Evolutionary conservation across 2,888 invertebrate species (phyloP), one percentile per base, ranked within the genome.

Genomic region (Punctoribates punctum): DNA sequence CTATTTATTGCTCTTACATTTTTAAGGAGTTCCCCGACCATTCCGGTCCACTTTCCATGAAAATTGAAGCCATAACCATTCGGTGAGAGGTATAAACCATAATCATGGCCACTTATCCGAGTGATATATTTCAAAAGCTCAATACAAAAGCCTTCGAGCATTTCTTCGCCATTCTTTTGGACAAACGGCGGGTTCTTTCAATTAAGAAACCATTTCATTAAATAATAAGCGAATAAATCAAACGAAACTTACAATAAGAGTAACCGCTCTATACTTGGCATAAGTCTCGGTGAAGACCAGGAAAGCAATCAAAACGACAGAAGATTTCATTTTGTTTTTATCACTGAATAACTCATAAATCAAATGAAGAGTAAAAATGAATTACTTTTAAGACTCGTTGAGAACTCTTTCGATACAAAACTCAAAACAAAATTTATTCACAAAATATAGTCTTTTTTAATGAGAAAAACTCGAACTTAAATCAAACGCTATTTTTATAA

Each of bases 1-100:
- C n/a, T n/a, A 25, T 13, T 20, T 57, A 57, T 57, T 20, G 5
- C 27, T 27, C 17, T 8, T 60, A 67, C 67, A 34, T 38, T 67
- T 67, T 67, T 67, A 2, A 67, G 11, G 2, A 67, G 42, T 42
- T 67, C 67, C 23, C 67, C 67, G 1, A 67, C 67, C 67, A 67
- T 67, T 38, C 67, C 67, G 17, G 67, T 67, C 67, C 67, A 67
- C 42, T 67, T 67, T 17, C 67, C 67, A 15, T 67, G 67, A 67
- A 67, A 67, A 67, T 67, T 67, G 13, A 67, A 67, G 1, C 67
- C 67, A 67, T 67, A 67, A 4, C 67, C 67, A 23, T 38, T 67
- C 23, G 67, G 67, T 2, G 67, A 67, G 1, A 67, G 9, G 23
- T 67, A 42, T 13, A 67, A 17, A 20, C 42, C 42, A 67, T 67